Conservation (phyloP, 2,888 invertebrate species). For the Drosophila merina region DNA sequence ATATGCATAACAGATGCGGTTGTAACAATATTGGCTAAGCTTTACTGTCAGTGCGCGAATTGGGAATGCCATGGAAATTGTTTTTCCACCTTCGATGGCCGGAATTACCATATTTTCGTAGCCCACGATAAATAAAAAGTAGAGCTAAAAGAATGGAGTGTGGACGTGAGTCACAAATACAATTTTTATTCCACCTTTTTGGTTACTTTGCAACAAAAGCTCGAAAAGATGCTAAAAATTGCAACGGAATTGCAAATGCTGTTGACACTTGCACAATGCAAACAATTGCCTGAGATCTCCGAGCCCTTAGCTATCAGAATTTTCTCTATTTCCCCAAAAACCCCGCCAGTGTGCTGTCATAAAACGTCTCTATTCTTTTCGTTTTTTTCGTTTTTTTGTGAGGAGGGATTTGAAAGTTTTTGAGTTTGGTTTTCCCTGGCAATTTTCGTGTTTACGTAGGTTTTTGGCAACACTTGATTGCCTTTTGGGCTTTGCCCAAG, state of each 20-base stretch:
- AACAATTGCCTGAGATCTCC: slow-evolving; percentile 68
- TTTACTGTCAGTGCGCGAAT: slow-evolving; percentile 4
- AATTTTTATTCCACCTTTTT: slow-evolving; percentile 26
- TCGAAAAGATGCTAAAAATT: slow-evolving; percentile 69
- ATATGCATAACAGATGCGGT: slow-evolving; percentile 13
- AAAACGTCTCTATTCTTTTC: slow-evolving; percentile 23
- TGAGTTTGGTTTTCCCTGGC: slow-evolving; percentile 52
- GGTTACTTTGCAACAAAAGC: slow-evolving; percentile 44
- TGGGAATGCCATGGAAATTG: slow-evolving; percentile 14
- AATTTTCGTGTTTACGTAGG: slow-evolving; percentile 71
- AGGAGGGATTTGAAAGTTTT: slow-evolving; percentile 19
- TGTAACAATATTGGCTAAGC: slow-evolving; percentile 47
- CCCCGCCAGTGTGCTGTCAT: slow-evolving; percentile 11
- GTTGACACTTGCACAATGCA: slow-evolving; percentile 77
- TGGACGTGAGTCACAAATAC: slow-evolving; percentile 20
- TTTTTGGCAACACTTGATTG: slow-evolving; percentile 75
- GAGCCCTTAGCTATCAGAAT: slow-evolving; percentile 13
- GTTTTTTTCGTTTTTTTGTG: slow-evolving; percentile 20
- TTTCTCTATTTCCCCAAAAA: slow-evolving; percentile 10
- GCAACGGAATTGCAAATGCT: slow-evolving; percentile 74
- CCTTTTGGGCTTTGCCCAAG: slow-evolving; percentile 62
- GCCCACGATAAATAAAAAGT: slow-evolving; percentile 7
- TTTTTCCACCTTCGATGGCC: slow-evolving; percentile 32
- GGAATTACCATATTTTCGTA: slow-evolving; percentile 56
- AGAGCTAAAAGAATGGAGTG: not conserved